Conservation (phyloP, 2,113 vertebrate species). For the Salvelinus namaycush region DNA sequence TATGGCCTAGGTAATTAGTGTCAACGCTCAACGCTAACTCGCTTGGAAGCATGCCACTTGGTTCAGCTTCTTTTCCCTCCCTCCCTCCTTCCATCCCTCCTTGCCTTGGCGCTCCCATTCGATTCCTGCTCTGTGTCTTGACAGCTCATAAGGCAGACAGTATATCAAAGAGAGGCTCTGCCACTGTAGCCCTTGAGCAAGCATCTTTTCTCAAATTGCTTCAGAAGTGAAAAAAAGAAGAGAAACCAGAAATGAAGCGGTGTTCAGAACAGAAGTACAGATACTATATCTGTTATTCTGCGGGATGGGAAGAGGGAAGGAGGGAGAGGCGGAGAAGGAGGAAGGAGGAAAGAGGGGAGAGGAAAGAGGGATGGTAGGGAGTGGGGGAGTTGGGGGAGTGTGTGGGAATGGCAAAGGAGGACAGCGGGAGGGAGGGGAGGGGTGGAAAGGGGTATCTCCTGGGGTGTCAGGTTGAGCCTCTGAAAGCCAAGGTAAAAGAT, state of each 20-base stretch:
- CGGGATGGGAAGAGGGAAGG: conserved; percentile 18
- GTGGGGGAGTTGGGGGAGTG: conserved; percentile 13
- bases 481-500: conserved; percentile 39
- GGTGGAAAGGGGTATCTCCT: conserved; percentile 14
- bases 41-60: conserved; percentile 65
- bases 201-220: conserved; percentile 67
- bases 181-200: conserved; percentile 62
- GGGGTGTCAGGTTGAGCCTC: conserved; percentile 41
- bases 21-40: conserved; percentile 52
- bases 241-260: not conserved
- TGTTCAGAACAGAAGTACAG: not conserved
- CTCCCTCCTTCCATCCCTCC: conserved; percentile 10
- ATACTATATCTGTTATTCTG: not conserved
- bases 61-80: conserved; percentile 47
- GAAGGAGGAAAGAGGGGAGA: not conserved
- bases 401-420: conserved; percentile 19
- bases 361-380: not conserved
- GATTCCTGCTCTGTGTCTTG: conserved; percentile 40
- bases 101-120: not conserved
- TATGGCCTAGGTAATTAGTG: conserved; percentile 74
- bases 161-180: conserved; percentile 59
- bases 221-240: conserved; percentile 51
- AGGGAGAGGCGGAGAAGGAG: conserved; percentile 10
- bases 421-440: not conserved
- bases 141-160: conserved; percentile 66